Evolutionary conservation across 1,140 invertebrate species (phyloP), one percentile per base, ranked within the genome.

Genomic region (Thalassaphorura encarpata): DNA sequence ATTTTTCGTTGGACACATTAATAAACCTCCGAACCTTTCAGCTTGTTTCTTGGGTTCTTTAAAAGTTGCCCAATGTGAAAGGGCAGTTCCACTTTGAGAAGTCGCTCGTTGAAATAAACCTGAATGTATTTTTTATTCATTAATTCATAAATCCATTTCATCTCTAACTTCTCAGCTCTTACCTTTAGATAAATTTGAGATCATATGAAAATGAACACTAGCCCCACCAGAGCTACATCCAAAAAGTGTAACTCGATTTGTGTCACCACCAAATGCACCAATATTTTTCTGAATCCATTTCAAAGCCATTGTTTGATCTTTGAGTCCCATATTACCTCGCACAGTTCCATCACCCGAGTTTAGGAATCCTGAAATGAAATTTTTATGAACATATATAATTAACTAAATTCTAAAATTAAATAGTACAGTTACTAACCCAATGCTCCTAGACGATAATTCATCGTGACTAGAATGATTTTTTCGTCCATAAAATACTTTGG

Each of bases 31-130:
- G n/a, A n/a, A n/a, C n/a, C n/a, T n/a, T n/a, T n/a, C n/a, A n/a
- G n/a, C n/a, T n/a, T n/a, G n/a, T n/a, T n/a, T n/a, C n/a, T n/a
- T n/a, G n/a, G n/a, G n/a, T n/a, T n/a, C n/a, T n/a, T n/a, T n/a
- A n/a, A n/a, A n/a, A n/a, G n/a, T n/a, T n/a, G n/a, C n/a, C n/a
- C n/a, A n/a, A n/a, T n/a, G n/a, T n/a, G n/a, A 77, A 4, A 84
- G 68, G 0, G 80, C 78, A 11, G 77, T 78, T 0, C 84, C 84
- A 60, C 82, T 82, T 72, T 82, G 77, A 8, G 78, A 67, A 29
- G 84, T 80, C 0, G 75, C 81, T 54, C 75, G 74, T 55, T 76
- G 79, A 60, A 84, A 83, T 16, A 82, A 56, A 13, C 76, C 78
- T 69, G 36, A 28, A 67, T 16, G 2, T 26, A n/a, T 11, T 26